Evolutionary conservation across 2,888 invertebrate species (phyloP), one percentile per base, ranked within the genome.

Genomic region (Epirrhoe tristata): DNA sequence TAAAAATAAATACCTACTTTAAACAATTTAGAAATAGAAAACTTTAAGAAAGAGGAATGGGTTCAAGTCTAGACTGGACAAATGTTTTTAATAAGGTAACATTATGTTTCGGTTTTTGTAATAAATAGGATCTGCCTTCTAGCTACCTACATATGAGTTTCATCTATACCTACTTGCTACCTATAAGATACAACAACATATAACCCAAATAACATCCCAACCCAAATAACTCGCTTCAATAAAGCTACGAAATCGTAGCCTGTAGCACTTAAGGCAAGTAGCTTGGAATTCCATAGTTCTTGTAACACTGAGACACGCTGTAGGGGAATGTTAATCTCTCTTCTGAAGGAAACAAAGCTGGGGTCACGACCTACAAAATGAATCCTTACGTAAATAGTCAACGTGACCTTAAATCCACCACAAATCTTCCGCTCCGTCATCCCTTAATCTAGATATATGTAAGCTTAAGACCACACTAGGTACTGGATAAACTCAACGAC

Each of bases 371-470:
- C 65, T 17, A 34, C 60, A 57, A 55, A 64, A 61, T 24, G 17
- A 66, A 66, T 54, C 58, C 61, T 58, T 58, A 58, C 54, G 62
- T 72, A 63, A 67, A 58, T 58, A 63, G 17, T 14, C n/a, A 46
- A 54, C 54, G 57, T 34, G 17, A 58, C 62, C 70, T 60, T 73
- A 67, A 63, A 68, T 64, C 73, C 65, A 59, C 69, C 39, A 67
- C 72, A 73, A 71, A 75, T 71, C 66, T 76, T 70, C 54, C 48
- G 56, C 69, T 39, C 63, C 52, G 62, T 76, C 73, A 74, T 74
- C 71, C 69, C 51, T 61, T 65, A 73, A 79, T 80, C 75, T 71
- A 70, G 66, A 78, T 78, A 72, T 77, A 77, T 59, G 54, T 46
- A 55, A 61, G 14, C 54, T 54, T 14, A 17, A 14, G 46, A 34